These are phyloP conservation scores for Microctonus hyperodae DNA, from an alignment of 2,888 invertebrate species.

Conservation along the genomic window DNA sequence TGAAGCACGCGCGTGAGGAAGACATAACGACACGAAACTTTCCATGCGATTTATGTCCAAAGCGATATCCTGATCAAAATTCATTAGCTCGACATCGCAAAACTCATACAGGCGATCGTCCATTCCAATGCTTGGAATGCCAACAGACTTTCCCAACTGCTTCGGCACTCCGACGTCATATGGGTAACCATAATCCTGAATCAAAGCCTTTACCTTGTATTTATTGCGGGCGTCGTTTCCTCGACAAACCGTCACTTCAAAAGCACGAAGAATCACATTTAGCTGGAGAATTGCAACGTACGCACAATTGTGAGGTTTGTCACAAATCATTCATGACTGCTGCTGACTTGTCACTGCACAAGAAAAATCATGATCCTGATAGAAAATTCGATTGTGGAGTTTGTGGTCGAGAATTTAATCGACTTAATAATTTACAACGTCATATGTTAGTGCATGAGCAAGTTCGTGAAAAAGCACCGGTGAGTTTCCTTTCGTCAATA, in stretches of 20 bases:
- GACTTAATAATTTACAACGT: conserved; percentile 62
- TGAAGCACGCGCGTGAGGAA: conserved; percentile 61
- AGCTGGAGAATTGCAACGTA: conserved; percentile 56
- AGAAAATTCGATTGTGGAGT: conserved; percentile 62
- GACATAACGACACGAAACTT: conserved; percentile 61
- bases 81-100: conserved; percentile 59
- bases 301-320: conserved; percentile 66
- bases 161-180: conserved; percentile 61
- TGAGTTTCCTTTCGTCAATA: conserved; percentile 23
- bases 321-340: conserved; percentile 66
- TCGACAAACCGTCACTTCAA: conserved; percentile 60
- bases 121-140: conserved; percentile 62
- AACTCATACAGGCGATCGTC: conserved; percentile 57
- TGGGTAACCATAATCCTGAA: conserved; percentile 61
- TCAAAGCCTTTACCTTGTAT: conserved; percentile 62
- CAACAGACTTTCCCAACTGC: conserved; percentile 62
- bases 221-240: conserved; percentile 62
- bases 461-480: conserved; percentile 50
- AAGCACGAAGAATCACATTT: conserved; percentile 64
- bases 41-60: conserved; percentile 61
- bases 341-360: conserved; percentile 64
- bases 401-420: conserved; percentile 62
- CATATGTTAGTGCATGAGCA: conserved; percentile 63
- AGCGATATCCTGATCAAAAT: conserved; percentile 61
- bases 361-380: conserved; percentile 61